A percentile compares a stretch with the other conserved stretches of the same genome.
These are phyloP conservation scores for Archips crataeganus DNA, from an alignment of 2,888 invertebrate species.

Conservation along the genomic window DNA sequence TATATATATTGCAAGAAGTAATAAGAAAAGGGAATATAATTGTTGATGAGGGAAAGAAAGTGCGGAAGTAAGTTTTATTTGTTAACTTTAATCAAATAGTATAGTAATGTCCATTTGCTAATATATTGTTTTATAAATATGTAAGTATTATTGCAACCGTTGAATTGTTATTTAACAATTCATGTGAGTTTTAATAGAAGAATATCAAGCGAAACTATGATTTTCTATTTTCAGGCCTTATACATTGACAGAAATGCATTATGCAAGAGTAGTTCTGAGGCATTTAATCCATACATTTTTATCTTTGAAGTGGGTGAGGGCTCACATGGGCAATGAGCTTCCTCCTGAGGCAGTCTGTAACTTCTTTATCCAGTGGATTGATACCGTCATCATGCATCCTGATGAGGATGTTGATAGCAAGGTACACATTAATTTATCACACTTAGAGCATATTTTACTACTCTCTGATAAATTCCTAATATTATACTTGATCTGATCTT, in stretches of 20 bases:
- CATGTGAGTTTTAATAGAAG: too few relatives aligned
- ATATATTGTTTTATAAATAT: too few relatives aligned
- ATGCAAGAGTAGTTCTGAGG: slow-evolving; percentile 62
- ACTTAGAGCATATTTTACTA: too few relatives aligned
- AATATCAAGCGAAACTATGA: background rate
- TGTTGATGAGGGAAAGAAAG: slow-evolving; percentile 47
- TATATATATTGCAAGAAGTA: slow-evolving; percentile 62
- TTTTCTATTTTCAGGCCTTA: slow-evolving; percentile 57
- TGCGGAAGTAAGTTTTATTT: slow-evolving; percentile 53
- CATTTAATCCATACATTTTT: slow-evolving; percentile 64
- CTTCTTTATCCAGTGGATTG: slow-evolving; percentile 71
- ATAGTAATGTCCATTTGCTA: too few relatives aligned
- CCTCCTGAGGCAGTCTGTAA: slow-evolving; percentile 63
- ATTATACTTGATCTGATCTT: too few relatives aligned
- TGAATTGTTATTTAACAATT: too few relatives aligned
- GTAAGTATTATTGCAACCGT: too few relatives aligned
- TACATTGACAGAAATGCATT: slow-evolving; percentile 67
- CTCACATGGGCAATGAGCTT: slow-evolving; percentile 50
- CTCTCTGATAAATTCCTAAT: too few relatives aligned
- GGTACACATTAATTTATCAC: slow-evolving; percentile 49
- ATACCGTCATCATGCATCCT: slow-evolving; percentile 58
- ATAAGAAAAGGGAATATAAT: slow-evolving; percentile 52
- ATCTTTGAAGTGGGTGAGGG: slow-evolving; percentile 64
- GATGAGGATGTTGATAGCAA: slow-evolving; percentile 56
- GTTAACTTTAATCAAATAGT: background rate